Percentiles rank a stretch among this genome's conserved stretches.
Evolutionary conservation across 2,888 invertebrate species (phyloP).

Genomic region (Meteorus cinctellus): DNA sequence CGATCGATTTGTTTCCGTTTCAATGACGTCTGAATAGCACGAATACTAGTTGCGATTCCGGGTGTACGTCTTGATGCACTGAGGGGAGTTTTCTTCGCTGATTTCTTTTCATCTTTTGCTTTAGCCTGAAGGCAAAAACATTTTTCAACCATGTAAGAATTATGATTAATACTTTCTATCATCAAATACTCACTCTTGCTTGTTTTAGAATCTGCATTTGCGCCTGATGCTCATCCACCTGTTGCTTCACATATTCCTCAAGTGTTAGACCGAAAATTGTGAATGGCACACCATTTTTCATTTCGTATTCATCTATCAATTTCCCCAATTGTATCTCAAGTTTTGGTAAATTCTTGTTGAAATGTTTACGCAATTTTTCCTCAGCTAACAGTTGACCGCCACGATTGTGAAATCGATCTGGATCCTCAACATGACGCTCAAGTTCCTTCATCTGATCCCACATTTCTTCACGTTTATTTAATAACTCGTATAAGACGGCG

Average conservation of each 20-base stretch:
- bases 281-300: conserved; percentile 76
- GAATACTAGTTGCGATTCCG: conserved; percentile 54
- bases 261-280: conserved; percentile 79
- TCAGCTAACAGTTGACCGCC: conserved; percentile 90
- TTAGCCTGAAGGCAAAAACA: conserved; percentile 72
- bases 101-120: conserved; percentile 66
- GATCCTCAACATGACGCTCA: conserved; percentile 85
- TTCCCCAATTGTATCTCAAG: conserved; percentile 80
- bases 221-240: conserved; percentile 79
- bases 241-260: conserved; percentile 77
- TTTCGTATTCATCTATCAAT: conserved; percentile 76
- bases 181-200: conserved; percentile 26
- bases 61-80: conserved; percentile 65
- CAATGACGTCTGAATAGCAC: conserved; percentile 57
- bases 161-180: background rate
- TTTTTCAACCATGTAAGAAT: background rate
- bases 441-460: conserved; percentile 86
- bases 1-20: conserved; percentile 65
- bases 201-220: conserved; percentile 70
- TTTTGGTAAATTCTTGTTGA: conserved; percentile 83
- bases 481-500: conserved; percentile 79
- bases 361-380: conserved; percentile 88
- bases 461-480: conserved; percentile 80
- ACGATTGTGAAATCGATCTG: conserved; percentile 88
- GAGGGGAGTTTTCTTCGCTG: conserved; percentile 63